Conservation (phyloP, 2,888 invertebrate genomes). For the Lithosia quadra region DNA sequence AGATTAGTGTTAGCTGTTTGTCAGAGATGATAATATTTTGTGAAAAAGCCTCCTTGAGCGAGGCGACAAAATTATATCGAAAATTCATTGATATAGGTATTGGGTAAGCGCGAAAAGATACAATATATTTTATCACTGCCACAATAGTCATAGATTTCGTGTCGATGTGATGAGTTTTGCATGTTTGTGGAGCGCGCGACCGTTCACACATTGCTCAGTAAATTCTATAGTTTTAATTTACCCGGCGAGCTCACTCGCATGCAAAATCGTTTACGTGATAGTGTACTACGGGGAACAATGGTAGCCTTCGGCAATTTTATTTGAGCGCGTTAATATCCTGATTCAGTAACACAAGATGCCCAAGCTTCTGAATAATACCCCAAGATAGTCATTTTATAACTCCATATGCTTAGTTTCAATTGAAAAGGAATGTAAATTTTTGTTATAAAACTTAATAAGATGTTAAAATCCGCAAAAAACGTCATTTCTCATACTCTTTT, state of each 20-base stretch:
- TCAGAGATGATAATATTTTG: slow-evolving; percentile 83
- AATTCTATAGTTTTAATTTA: slow-evolving; percentile 39
- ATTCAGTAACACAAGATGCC: not conserved
- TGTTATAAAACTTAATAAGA: not conserved
- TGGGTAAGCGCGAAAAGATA: slow-evolving; percentile 67
- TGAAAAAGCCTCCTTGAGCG: slow-evolving; percentile 58
- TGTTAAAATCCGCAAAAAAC: not conserved
- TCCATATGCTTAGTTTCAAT: not conserved
- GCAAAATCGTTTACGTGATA: slow-evolving; percentile 47
- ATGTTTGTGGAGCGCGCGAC: slow-evolving; percentile 44
- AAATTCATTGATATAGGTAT: slow-evolving; percentile 57
- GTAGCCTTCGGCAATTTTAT: slow-evolving; percentile 47
- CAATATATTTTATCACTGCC: slow-evolving; percentile 84
- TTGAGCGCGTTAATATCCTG: slow-evolving; percentile 23
- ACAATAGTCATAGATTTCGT: slow-evolving; percentile 68
- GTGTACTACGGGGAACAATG: slow-evolving; percentile 56
- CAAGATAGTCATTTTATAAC: not conserved
- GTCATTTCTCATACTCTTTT: not conserved
- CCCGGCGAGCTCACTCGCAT: slow-evolving; percentile 46
- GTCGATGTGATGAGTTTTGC: slow-evolving; percentile 54
- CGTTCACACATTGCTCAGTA: slow-evolving; percentile 59
- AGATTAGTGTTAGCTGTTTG: slow-evolving; percentile 56
- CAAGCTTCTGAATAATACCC: not conserved
- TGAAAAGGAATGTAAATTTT: not conserved
- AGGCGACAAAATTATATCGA: slow-evolving; percentile 70